Base-by-base conservation (phyloP, 2,797 vertebrate genomes). In the Urosaurus nigricauda region DNA sequence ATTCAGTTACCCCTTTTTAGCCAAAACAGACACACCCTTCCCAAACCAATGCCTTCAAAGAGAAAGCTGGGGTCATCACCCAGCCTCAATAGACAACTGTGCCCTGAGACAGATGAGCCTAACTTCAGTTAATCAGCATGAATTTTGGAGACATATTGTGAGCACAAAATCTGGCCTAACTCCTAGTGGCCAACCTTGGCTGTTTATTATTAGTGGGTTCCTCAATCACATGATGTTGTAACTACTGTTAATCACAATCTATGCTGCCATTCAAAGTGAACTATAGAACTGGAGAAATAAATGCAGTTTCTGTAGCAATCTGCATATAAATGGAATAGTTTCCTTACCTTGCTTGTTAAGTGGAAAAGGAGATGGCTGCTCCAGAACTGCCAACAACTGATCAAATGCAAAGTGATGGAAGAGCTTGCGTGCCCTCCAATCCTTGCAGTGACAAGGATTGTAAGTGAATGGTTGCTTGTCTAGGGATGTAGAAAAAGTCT, bases 391-490 rank as follows among this genome's bases (percentile, higher is more conserved):
- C 75, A 88, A 26, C 35, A 32, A 56, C 17, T 88, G 82, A 84
- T 84, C 37, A 77, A 60, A 88, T 88, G 81, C 73, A 40, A 84
- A 88, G 58, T 83, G 87, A 88, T 4, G 60, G 73, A 84, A 75
- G 47, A 29, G 26, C n/a, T 78, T 84, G 26, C 14, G 43, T 29
- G n/a, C 73, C 58, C 60, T 53, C 78, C 58, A 84, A 12, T 88
- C 84, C 84, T 70, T 16, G 24, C 47, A 53, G 58, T 84, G 81
- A 88, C 43, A 84, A 83, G 73, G 60, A 88, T 78, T 77, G 47
- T 19, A 78, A 84, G 58, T 83, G 60, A 88, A 68, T 77, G 60
- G 43, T 65, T 83, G n/a, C 56, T 88, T 58, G 77, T 77, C 83
- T 77, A 56, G 81, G 43, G 63, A 88, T 78, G 58, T 40, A 13